Evolutionary conservation across 2,888 invertebrate genomes (phyloP).

Genomic region (Camponotus fellah): DNA sequence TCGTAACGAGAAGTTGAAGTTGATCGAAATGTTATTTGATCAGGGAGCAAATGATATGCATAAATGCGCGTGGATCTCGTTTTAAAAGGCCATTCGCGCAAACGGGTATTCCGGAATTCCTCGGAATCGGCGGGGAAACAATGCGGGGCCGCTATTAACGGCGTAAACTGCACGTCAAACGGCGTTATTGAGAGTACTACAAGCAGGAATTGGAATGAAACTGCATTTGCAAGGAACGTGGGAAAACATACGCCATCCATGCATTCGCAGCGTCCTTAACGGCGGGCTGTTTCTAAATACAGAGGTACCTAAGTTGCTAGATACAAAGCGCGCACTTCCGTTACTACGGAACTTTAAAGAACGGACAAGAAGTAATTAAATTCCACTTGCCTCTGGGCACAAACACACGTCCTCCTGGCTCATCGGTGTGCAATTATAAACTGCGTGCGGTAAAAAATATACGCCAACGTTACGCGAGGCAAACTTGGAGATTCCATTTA

Average conservation of each 20-base stretch:
- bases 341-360: constrained; percentile 32
- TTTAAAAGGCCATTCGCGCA: constrained; percentile 34
- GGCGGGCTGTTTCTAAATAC: constrained; percentile 25
- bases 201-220: constrained; percentile 70
- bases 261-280: constrained; percentile 34
- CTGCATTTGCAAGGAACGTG: constrained; percentile 48
- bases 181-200: constrained; percentile 58
- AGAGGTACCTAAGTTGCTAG: constrained; percentile 1
- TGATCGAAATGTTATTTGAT: neutral
- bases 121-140: constrained; percentile 62
- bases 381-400: neutral
- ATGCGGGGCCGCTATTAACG: constrained; percentile 59
- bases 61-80: constrained; percentile 1
- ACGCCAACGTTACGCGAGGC: neutral
- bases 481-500: neutral
- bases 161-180: constrained; percentile 72
- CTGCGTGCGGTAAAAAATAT: neutral
- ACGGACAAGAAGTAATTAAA: constrained; percentile 42
- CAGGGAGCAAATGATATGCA: neutral
- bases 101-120: constrained; percentile 68
- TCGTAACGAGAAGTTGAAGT: neutral
- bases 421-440: neutral
- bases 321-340: constrained; percentile 15
- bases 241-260: constrained; percentile 21
- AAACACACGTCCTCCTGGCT: neutral